Evolutionary conservation across 2,888 invertebrate species (phyloP), one percentile per base, ranked within the genome.

Genomic region (Lamellibrachia columna): DNA sequence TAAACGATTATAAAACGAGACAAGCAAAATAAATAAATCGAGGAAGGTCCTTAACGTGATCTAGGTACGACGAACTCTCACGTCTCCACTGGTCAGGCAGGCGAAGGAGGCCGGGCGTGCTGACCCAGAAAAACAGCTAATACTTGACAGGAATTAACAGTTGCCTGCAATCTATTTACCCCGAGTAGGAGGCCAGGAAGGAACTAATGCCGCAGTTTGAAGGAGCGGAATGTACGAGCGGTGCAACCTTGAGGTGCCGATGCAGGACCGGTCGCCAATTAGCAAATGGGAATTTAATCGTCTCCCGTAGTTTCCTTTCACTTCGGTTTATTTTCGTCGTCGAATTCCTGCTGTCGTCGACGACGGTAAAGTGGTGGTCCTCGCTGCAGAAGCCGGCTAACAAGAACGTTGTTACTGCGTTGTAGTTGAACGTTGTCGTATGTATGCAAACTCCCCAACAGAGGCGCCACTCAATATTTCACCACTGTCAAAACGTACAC

Each of bases 91-190:
- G 75, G 75, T 75, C 75, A 75, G 75, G 75, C 22, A 75, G 75
- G 15, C 75, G 22, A 75, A 11, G 75, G 15, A 22, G 75, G 75
- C n/a, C 75, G 6, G 75, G 75, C 75, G 15, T 75, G 75, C 75
- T 75, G 75, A 75, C 75, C 75, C 75, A 75, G 75, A 75, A 75
- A 75, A 75, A 75, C 75, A 75, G 75, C 75, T 15, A 75, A 75
- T 75, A 6, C 75, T 6, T 6, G 75, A 75, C 75, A 75, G 22
- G 22, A 75, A 75, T 75, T 75, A 75, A 75, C 75, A 75, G 75
- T 75, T 75, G 75, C 75, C n/a, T 22, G 75, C n/a, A 22, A 75
- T 75, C 11, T 75, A 15, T 75, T 75, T 75, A 0, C 75, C 75
- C 75, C 22, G 75, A 11, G 75, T 75, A 75, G 4, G 75, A 75